Conservation (phyloP, 2,113 vertebrate genomes). For the Tamias sibiricus region DNA sequence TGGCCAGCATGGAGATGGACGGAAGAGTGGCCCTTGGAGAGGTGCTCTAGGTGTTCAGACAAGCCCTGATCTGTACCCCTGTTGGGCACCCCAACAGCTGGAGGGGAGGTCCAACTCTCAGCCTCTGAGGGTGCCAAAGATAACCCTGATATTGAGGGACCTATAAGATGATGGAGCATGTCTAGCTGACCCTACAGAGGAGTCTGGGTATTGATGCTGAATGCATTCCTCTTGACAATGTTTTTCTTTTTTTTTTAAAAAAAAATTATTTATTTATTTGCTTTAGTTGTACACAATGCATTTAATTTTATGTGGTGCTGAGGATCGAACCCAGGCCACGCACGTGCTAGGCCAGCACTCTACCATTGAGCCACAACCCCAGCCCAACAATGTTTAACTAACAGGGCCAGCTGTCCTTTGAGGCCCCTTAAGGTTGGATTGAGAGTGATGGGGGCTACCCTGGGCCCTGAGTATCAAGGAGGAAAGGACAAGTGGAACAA, state of each 20-base stretch:
- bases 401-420: background rate
- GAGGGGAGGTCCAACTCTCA: background rate
- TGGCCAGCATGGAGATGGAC: accelerated
- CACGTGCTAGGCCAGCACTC: too few relatives aligned
- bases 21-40: background rate
- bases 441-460: background rate
- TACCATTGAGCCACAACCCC: too few relatives aligned
- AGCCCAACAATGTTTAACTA: accelerated
- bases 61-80: background rate
- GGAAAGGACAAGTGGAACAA: too few relatives aligned
- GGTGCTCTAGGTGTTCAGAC: background rate
- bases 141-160: background rate
- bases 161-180: accelerated
- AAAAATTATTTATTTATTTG: too few relatives aligned
- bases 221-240: too few relatives aligned
- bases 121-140: background rate
- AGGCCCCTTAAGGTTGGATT: background rate
- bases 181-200: accelerated
- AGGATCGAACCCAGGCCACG: too few relatives aligned
- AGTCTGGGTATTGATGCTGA: accelerated
- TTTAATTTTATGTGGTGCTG: too few relatives aligned
- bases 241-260: too few relatives aligned
- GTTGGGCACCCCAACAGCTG: background rate
- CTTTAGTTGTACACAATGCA: too few relatives aligned
- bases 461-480: background rate